Evolutionary conservation across 1,140 invertebrate genomes (phyloP).

Genomic region (Teleogryllus occipitalis): DNA sequence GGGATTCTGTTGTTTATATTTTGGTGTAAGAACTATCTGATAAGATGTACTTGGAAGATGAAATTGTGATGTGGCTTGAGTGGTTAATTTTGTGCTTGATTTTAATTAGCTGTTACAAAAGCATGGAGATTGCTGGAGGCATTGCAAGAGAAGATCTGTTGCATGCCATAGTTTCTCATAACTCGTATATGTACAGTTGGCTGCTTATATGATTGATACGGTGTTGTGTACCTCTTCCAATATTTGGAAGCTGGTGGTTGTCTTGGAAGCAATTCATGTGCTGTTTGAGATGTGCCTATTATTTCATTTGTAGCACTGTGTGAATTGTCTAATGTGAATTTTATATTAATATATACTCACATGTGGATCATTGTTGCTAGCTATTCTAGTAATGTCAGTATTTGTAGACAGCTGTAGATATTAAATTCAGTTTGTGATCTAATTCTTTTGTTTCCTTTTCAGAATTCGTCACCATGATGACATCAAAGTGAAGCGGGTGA

Average conservation of each 20-base stretch:
- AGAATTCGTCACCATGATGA: slow-evolving; percentile 99
- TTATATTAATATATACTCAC: neutral
- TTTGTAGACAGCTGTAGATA: too few relatives aligned
- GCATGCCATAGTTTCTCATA: too few relatives aligned
- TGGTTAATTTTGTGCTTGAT: too few relatives aligned
- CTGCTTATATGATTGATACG: too few relatives aligned
- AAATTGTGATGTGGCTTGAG: too few relatives aligned
- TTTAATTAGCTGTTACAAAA: too few relatives aligned
- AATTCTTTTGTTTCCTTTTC: slow-evolving; percentile 44
- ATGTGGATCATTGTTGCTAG: neutral
- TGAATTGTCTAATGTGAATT: neutral
- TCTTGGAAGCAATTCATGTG: neutral
- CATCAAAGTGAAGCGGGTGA: slow-evolving; percentile 78
- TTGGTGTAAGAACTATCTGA: too few relatives aligned
- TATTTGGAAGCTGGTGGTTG: neutral
- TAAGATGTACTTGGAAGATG: too few relatives aligned
- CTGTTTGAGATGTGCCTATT: neutral
- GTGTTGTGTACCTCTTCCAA: neutral
- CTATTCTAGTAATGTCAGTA: neutral
- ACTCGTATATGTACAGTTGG: too few relatives aligned
- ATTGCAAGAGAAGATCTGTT: too few relatives aligned
- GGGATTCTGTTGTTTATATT: too few relatives aligned
- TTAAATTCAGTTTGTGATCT: neutral
- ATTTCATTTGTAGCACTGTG: neutral
- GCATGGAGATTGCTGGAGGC: too few relatives aligned